Evolutionary conservation across 2,888 invertebrate species (phyloP).

Genomic region (Papilio protenor): DNA sequence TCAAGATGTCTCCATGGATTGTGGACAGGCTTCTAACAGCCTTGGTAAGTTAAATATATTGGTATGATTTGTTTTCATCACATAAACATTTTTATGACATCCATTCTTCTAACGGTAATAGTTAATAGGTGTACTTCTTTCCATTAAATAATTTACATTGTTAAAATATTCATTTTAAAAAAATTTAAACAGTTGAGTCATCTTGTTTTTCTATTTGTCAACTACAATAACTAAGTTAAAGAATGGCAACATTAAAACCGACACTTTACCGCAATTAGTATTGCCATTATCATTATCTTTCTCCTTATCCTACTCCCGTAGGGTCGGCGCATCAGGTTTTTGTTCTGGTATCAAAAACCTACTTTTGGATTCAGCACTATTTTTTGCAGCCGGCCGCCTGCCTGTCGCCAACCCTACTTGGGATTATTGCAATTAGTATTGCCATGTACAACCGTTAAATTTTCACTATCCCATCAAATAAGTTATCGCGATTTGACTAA

Average conservation of each 20-base stretch:
- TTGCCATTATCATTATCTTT: too few species aligned
- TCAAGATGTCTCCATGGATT: conserved; percentile 83
- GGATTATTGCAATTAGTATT: too few species aligned
- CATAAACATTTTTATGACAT: neutral
- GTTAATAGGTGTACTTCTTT: too few species aligned
- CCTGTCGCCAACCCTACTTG: too few species aligned
- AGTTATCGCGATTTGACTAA: neutral
- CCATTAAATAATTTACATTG: too few species aligned
- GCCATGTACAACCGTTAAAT: neutral
- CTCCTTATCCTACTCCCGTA: too few species aligned
- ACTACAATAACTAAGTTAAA: neutral
- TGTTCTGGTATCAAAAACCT: too few species aligned
- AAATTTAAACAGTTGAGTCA: neutral
- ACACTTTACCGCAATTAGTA: neutral
- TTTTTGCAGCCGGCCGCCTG: too few species aligned
- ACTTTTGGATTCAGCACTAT: too few species aligned
- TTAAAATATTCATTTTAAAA: neutral
- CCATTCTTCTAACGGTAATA: neutral
- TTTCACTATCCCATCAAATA: neutral
- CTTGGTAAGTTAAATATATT: conserved; percentile 61
- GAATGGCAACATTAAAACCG: neutral
- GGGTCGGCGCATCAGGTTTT: too few species aligned
- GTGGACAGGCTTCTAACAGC: conserved; percentile 77
- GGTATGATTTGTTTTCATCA: neutral
- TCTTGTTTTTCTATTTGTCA: neutral